These are phyloP conservation scores for Chrysogorgia sp. DNA, from an alignment of 92 coral and sea anemone species.

Conservation along the genomic window DNA sequence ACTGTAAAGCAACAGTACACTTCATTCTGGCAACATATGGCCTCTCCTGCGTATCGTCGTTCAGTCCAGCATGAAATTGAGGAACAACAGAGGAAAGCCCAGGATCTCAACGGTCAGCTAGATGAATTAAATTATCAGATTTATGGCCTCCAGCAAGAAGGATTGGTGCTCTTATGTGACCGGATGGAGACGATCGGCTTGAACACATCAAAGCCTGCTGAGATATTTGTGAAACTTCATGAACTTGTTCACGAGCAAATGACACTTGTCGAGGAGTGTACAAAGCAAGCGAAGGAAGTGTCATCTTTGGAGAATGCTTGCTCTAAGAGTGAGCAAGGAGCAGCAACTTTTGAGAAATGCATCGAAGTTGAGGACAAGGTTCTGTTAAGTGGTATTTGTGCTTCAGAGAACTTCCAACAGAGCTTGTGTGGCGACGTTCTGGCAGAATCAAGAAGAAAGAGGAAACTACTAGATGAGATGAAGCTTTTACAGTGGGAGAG, in stretches of 20 bases:
- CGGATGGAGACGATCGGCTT: constrained; percentile 83
- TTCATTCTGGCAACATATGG: constrained; percentile 84
- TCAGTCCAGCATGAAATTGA: constrained; percentile 71
- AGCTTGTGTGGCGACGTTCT: constrained; percentile 63
- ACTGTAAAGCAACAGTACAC: constrained; percentile 65
- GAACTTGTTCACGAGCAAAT: constrained; percentile 36
- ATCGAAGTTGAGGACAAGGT: constrained; percentile 7
- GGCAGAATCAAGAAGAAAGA: constrained; percentile 65
- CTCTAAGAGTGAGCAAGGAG: not conserved
- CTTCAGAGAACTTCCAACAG: constrained; percentile 56
- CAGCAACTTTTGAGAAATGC: not conserved
- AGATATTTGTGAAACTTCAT: constrained; percentile 34
- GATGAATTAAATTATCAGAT: constrained; percentile 75
- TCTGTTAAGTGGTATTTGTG: not conserved
- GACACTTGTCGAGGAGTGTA: constrained; percentile 25
- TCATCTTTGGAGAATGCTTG: constrained; percentile 1
- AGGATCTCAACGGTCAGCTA: constrained; percentile 67
- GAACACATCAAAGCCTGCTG: constrained; percentile 36
- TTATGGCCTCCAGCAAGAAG: constrained; percentile 80
- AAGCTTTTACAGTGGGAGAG: constrained; percentile 71
- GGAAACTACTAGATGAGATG: constrained; percentile 76
- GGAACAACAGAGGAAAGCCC: constrained; percentile 74
- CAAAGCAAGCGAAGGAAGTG: constrained; percentile 10
- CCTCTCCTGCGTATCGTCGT: constrained; percentile 72
- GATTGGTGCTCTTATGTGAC: constrained; percentile 63